phyloP scores from a whole-genome alignment of 1,140 invertebrate species.

The Geopemphigus sp. region DNA sequence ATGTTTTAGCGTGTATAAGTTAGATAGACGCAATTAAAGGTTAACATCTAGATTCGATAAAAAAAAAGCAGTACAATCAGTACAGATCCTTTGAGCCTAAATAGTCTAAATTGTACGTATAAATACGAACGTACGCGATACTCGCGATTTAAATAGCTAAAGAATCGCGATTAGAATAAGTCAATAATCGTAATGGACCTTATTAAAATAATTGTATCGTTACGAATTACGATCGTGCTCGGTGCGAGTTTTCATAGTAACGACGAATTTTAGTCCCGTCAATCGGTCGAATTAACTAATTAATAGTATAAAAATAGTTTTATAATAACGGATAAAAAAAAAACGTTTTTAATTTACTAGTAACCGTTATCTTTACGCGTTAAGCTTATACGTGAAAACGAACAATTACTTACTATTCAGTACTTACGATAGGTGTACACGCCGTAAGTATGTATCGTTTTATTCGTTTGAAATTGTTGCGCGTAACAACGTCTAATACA shows the following conservation, averaged over 20 bases:
- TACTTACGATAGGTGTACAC: too few species aligned
- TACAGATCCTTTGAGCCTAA: conserved; percentile 3
- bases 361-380: not conserved
- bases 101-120: not conserved
- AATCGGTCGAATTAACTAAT: not conserved
- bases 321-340: not conserved
- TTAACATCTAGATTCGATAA: too few species aligned
- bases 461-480: too few species aligned
- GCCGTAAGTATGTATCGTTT: too few species aligned
- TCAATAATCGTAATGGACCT: too few species aligned
- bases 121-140: not conserved
- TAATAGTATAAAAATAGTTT: not conserved
- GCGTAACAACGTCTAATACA: too few species aligned
- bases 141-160: not conserved
- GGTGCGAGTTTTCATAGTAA: too few species aligned
- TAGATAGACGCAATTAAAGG: too few species aligned
- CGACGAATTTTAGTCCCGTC: not conserved
- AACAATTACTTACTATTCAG: too few species aligned
- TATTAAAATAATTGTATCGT: too few species aligned
- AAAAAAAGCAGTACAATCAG: not conserved
- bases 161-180: not conserved
- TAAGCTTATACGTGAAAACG: not conserved
- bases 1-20: too few species aligned
- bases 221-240: too few species aligned
- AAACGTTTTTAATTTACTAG: not conserved